A percentile compares a stretch with the other conserved stretches of the same genome.
phyloP scores from a whole-genome alignment of 2,888 invertebrate genomes.

The Acleris sparsana region DNA sequence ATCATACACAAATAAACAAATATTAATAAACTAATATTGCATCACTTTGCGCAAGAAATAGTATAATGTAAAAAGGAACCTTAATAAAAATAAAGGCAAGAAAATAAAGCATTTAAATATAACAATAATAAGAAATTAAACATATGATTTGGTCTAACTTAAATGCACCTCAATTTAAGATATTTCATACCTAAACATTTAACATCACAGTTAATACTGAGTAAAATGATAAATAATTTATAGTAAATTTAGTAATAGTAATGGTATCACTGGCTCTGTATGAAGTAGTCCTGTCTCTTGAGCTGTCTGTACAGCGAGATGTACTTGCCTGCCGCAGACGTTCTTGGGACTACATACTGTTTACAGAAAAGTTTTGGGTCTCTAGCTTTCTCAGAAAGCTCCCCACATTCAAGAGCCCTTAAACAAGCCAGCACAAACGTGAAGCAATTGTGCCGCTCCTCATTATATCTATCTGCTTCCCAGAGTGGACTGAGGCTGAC shows the following conservation, averaged over 20 bases:
- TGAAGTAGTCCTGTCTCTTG: conserved; percentile 75
- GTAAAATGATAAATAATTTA: conserved; percentile 49
- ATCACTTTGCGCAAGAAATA: conserved; percentile 20
- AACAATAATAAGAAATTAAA: conserved; percentile 49
- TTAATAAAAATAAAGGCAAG: conserved; percentile 39
- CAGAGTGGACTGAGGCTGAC: conserved; percentile 84
- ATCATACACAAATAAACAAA: background rate
- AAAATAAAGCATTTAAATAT: conserved; percentile 37
- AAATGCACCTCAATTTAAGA: conserved; percentile 76
- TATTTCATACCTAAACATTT: conserved; percentile 68
- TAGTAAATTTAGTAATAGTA: conserved; percentile 63
- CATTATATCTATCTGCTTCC: conserved; percentile 88
- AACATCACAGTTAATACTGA: conserved; percentile 82
- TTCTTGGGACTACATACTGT: conserved; percentile 91
- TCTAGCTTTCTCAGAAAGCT: conserved; percentile 86
- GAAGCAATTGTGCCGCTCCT: conserved; percentile 92
- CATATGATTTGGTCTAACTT: conserved; percentile 73
- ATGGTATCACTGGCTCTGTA: conserved; percentile 74
- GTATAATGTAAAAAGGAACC: conserved; percentile 36
- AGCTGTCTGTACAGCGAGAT: conserved; percentile 91
- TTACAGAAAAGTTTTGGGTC: conserved; percentile 90
- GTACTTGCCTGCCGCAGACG: conserved; percentile 92
- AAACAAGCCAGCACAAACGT: conserved; percentile 93
- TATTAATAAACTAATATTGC: conserved; percentile 1
- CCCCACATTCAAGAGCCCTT: conserved; percentile 87